Conservation (phyloP, 2,113 vertebrate genomes). For the Condylura cristata region DNA sequence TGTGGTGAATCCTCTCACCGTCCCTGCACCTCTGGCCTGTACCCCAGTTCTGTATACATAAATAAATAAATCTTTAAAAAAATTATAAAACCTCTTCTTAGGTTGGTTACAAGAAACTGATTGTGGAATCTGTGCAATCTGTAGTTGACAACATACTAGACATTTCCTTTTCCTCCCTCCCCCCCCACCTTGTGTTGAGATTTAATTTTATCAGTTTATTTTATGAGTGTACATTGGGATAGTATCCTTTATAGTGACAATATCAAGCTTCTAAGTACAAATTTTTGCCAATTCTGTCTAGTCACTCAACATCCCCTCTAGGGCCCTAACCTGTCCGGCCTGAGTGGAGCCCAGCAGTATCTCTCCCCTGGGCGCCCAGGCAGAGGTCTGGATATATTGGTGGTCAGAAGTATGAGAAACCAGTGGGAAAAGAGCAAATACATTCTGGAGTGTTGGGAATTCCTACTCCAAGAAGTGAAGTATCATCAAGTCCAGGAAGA, state of each 20-base stretch:
- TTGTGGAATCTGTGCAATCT: neutral
- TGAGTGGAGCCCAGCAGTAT: neutral
- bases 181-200: neutral
- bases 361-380: neutral
- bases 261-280: neutral
- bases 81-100: conserved; percentile 10
- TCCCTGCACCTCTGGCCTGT: too few species aligned
- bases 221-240: too few species aligned
- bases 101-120: neutral
- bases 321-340: neutral
- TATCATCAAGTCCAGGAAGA: neutral
- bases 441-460: neutral
- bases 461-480: neutral
- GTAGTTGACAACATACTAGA: neutral
- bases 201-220: neutral
- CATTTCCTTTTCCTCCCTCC: neutral
- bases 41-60: too few species aligned
- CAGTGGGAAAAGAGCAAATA: neutral
- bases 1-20: too few species aligned
- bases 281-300: neutral
- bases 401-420: neutral
- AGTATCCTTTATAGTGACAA: neutral
- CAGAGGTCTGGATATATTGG: neutral
- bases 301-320: neutral
- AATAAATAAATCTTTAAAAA: too few species aligned